phyloP scores from a whole-genome alignment of 1,140 invertebrate species.

The Drosophila persimilis region DNA sequence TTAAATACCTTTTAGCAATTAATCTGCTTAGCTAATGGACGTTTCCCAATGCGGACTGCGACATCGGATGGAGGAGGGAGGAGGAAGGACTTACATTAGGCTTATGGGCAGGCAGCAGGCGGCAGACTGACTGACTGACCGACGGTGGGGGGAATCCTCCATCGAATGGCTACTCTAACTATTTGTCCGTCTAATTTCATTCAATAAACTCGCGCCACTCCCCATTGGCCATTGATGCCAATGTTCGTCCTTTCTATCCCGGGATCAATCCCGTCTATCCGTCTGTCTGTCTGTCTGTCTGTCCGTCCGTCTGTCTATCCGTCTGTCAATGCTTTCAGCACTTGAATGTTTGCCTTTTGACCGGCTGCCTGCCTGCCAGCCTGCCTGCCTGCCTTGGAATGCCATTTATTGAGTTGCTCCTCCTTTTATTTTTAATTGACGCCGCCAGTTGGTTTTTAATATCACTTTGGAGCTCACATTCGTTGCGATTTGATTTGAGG shows the following conservation, averaged over 20 bases:
- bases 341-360: constrained; percentile 67
- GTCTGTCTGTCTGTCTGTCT: neutral
- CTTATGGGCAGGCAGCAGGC: constrained; percentile 34
- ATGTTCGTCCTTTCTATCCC: constrained; percentile 1
- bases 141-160: constrained; percentile 24
- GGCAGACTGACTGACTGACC: too few relatives aligned
- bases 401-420: constrained; percentile 58
- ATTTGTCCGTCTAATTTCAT: constrained; percentile 70
- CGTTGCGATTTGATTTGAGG: constrained; percentile 35
- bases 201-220: constrained; percentile 60
- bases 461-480: constrained; percentile 38
- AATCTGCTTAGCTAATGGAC: constrained; percentile 81
- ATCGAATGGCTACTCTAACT: constrained; percentile 49
- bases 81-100: constrained; percentile 56
- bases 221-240: constrained; percentile 44
- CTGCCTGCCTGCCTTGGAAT: constrained; percentile 33
- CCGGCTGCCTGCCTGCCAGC: constrained; percentile 1
- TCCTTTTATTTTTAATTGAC: constrained; percentile 66
- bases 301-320: neutral
- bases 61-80: neutral
- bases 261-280: constrained; percentile 2
- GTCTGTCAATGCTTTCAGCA: constrained; percentile 27
- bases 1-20: constrained; percentile 81
- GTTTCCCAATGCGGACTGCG: constrained; percentile 67
- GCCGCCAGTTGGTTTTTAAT: constrained; percentile 56